Evolutionary conservation across 2,888 invertebrate species (phyloP).

Genomic region (Malthinus seriepunctatus): DNA sequence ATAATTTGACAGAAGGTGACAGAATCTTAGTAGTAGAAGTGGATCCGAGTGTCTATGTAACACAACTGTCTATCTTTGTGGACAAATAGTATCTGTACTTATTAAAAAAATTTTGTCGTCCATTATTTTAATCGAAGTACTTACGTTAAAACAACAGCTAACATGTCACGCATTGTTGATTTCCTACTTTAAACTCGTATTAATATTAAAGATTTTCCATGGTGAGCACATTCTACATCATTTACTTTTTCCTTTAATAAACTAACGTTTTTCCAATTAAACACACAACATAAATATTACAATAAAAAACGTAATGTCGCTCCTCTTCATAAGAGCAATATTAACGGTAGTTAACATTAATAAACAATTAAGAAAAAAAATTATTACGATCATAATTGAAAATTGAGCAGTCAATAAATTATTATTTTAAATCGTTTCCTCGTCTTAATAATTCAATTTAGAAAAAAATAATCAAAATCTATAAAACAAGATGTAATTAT

Average conservation of each 20-base stretch:
- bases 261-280: conserved; percentile 4
- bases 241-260: neutral
- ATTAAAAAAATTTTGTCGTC: neutral
- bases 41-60: too few relatives aligned
- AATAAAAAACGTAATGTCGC: neutral
- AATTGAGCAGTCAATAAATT: too few relatives aligned
- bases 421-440: too few relatives aligned
- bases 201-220: conserved; percentile 6
- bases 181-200: neutral
- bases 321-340: neutral
- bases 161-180: conserved; percentile 1
- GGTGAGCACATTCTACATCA: conserved; percentile 1
- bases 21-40: too few relatives aligned
- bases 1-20: too few relatives aligned
- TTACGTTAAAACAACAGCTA: conserved; percentile 1
- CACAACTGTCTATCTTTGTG: too few relatives aligned
- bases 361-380: neutral
- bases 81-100: neutral
- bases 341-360: neutral
- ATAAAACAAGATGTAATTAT: too few relatives aligned
- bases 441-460: too few relatives aligned
- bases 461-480: too few relatives aligned
- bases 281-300: neutral
- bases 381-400: too few relatives aligned
- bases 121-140: neutral